Percentiles rank a stretch among this genome's conserved stretches.
These are phyloP conservation scores for Rapana venosa DNA, from an alignment of 2,888 invertebrate genomes.

Conservation along the genomic window DNA sequence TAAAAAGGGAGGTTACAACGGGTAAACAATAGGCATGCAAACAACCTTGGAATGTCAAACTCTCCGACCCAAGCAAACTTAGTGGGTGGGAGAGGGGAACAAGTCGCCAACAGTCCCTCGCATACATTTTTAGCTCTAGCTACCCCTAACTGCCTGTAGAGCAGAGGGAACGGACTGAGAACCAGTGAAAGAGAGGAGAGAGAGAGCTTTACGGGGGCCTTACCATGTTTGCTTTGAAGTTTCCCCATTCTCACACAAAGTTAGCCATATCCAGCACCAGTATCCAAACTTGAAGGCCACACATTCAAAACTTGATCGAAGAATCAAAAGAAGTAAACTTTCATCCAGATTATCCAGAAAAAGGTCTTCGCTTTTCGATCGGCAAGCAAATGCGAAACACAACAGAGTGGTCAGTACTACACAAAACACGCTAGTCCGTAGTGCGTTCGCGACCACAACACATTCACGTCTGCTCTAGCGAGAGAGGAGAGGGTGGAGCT, in stretches of 20 bases:
- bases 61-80: background rate
- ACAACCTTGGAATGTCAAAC: conserved; percentile 17
- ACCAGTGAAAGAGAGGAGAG: conserved; percentile 16
- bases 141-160: conserved; percentile 7
- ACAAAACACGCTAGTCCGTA: background rate
- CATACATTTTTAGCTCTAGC: conserved; percentile 21
- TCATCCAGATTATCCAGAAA: conserved; percentile 1
- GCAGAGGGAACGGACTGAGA: background rate
- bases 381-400: background rate
- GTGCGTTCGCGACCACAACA: conserved; percentile 29
- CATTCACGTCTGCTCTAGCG: conserved; percentile 31
- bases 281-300: conserved; percentile 34
- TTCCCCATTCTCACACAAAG: conserved; percentile 65
- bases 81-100: background rate
- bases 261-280: conserved; percentile 39
- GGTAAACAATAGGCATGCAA: conserved; percentile 39
- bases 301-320: conserved; percentile 26
- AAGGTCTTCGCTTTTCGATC: background rate
- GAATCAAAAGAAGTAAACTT: background rate
- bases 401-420: conserved; percentile 5
- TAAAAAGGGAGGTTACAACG: conserved; percentile 37
- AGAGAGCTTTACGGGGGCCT: conserved; percentile 43
- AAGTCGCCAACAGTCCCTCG: conserved; percentile 14
- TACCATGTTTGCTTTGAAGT: conserved; percentile 71
- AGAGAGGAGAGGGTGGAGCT: conserved; percentile 40